phyloP scores from a whole-genome alignment of 2,113 vertebrate genomes.

The Nothoprocta pentlandii region DNA sequence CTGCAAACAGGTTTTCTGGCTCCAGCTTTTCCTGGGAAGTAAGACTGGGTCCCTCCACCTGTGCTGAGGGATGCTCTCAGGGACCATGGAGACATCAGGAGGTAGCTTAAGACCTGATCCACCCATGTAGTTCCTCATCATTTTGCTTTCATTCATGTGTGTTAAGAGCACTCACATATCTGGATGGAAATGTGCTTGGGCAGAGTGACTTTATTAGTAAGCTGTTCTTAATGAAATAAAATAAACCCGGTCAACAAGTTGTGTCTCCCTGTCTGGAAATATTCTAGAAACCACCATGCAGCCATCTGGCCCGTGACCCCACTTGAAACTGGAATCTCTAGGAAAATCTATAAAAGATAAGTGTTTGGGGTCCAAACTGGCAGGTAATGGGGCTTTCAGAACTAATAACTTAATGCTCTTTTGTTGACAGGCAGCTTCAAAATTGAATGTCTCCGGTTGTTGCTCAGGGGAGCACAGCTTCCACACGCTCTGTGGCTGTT shows the following conservation, averaged over 20 bases:
- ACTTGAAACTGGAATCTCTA: conserved; percentile 29
- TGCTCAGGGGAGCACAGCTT: conserved; percentile 66
- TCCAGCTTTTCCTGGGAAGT: accelerated
- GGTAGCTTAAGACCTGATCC: background rate
- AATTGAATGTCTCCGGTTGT: conserved; percentile 72
- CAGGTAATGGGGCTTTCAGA: conserved; percentile 61
- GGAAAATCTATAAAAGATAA: conserved; percentile 56
- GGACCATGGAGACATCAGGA: background rate
- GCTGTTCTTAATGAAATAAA: background rate
- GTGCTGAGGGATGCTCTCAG: background rate
- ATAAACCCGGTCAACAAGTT: background rate
- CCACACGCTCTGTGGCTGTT: conserved; percentile 17
- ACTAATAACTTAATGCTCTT: conserved; percentile 68
- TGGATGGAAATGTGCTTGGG: background rate
- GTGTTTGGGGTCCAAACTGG: conserved; percentile 30
- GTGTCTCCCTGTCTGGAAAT: background rate
- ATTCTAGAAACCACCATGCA: background rate
- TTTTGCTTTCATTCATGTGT: background rate
- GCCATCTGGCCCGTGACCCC: background rate
- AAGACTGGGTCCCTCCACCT: background rate
- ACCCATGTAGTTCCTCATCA: background rate
- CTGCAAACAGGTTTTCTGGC: background rate
- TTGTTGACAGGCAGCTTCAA: conserved; percentile 72
- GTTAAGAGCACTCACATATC: background rate
- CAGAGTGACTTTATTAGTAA: background rate